phyloP scores from a whole-genome alignment of 2,113 vertebrate genomes.

The Xerus inauris region DNA sequence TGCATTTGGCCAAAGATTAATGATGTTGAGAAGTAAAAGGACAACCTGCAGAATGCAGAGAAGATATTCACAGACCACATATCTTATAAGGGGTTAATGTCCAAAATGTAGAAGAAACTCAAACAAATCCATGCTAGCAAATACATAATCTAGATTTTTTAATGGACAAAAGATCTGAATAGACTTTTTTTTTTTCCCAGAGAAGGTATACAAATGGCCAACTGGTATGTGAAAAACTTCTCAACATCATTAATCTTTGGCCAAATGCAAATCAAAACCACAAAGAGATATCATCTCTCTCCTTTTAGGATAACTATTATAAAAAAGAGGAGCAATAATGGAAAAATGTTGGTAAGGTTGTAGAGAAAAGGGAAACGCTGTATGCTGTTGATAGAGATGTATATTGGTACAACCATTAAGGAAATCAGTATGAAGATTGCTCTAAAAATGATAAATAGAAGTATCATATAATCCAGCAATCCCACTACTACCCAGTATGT shows the following conservation, averaged over 20 bases:
- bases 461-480: not conserved
- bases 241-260: not conserved
- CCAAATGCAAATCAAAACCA: not conserved
- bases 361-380: not conserved
- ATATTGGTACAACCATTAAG: not conserved
- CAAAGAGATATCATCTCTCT: not conserved
- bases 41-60: not conserved
- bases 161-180: not conserved
- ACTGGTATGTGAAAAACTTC: not conserved
- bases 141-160: not conserved
- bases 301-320: not conserved
- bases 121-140: not conserved
- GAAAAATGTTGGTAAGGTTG: not conserved
- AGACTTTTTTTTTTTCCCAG: not conserved
- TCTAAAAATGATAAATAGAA: not conserved
- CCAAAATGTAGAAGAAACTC: not conserved
- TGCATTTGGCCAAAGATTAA: too few species aligned
- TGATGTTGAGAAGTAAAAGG: too few species aligned
- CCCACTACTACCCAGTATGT: not conserved
- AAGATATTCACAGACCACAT: not conserved
- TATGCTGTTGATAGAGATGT: not conserved
- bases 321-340: too few species aligned
- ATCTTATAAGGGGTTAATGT: not conserved
- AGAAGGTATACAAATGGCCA: not conserved
- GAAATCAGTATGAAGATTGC: not conserved